Conservation (phyloP, 2,888 invertebrate genomes). For the Andrena hattorfiana region DNA sequence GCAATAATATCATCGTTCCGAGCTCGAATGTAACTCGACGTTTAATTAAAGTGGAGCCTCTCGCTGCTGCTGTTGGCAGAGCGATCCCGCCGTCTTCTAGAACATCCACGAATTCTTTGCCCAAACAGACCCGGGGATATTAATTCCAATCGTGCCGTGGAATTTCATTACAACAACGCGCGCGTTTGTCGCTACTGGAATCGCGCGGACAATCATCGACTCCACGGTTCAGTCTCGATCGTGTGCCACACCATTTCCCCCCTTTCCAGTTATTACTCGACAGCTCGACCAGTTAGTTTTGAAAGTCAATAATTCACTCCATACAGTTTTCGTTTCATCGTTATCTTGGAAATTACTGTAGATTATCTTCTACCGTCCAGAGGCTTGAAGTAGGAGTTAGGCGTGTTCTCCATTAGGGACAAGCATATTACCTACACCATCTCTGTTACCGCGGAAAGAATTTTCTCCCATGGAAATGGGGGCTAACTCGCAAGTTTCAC, state of each 20-base stretch:
- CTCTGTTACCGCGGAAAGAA: not conserved
- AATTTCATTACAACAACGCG: conserved; percentile 27
- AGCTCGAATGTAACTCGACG: conserved; percentile 47
- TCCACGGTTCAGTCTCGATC: not conserved
- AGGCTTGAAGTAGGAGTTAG: no score
- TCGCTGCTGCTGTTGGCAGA: conserved; percentile 18
- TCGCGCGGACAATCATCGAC: conserved; percentile 20
- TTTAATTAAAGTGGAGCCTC: conserved; percentile 52
- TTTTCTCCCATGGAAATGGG: not conserved
- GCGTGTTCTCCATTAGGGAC: not conserved
- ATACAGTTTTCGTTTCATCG: no score
- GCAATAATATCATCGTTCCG: conserved; percentile 51
- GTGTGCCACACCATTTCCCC: not conserved
- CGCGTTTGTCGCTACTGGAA: conserved; percentile 17
- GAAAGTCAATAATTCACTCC: no score
- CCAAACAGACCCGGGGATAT: conserved; percentile 36
- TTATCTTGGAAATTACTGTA: no score
- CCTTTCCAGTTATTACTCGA: no score
- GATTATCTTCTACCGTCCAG: no score
- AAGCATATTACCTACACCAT: conserved; percentile 2
- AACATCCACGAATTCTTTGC: conserved; percentile 35
- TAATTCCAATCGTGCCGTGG: conserved; percentile 28
- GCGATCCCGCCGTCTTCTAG: not conserved
- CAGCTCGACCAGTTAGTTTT: no score
- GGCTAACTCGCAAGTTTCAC: conserved; percentile 24